Evolutionary conservation across 2,888 invertebrate species (phyloP).

Genomic region (Busseola fusca): DNA sequence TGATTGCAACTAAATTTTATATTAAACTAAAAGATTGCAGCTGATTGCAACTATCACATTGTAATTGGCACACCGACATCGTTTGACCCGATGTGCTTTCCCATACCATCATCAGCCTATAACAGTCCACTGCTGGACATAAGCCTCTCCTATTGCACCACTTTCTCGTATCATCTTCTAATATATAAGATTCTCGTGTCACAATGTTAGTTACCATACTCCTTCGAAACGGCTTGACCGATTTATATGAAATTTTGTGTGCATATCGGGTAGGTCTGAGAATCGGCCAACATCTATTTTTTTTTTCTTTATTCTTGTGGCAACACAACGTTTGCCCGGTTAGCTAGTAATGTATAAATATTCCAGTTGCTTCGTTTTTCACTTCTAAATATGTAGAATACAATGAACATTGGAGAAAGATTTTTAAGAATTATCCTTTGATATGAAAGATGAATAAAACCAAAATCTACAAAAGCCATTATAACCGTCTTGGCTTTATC

Average conservation of each 20-base stretch:
- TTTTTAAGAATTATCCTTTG: neutral
- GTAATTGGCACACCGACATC: neutral
- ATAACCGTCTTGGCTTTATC: neutral
- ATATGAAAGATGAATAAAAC: neutral
- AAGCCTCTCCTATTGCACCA: too few relatives aligned
- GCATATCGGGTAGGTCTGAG: too few relatives aligned
- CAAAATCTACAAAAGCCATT: neutral
- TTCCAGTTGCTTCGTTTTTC: neutral
- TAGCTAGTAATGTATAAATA: neutral
- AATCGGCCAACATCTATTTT: too few relatives aligned
- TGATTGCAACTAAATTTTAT: neutral
- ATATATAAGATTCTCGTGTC: too few relatives aligned
- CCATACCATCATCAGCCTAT: neutral
- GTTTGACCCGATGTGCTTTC: neutral
- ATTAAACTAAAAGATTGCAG: too few relatives aligned
- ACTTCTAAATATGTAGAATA: neutral
- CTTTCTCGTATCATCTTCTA: too few relatives aligned
- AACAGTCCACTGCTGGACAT: too few relatives aligned
- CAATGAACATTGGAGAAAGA: neutral
- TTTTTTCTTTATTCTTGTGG: too few relatives aligned
- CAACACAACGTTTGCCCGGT: too few relatives aligned
- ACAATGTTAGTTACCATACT: too few relatives aligned
- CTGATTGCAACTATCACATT: neutral
- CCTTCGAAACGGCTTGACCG: too few relatives aligned
- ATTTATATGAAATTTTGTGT: too few relatives aligned